A percentile compares a stretch with the other conserved stretches of the same genome.
Evolutionary conservation across 2,888 invertebrate genomes (phyloP).

Genomic region (Steromphala cineraria): DNA sequence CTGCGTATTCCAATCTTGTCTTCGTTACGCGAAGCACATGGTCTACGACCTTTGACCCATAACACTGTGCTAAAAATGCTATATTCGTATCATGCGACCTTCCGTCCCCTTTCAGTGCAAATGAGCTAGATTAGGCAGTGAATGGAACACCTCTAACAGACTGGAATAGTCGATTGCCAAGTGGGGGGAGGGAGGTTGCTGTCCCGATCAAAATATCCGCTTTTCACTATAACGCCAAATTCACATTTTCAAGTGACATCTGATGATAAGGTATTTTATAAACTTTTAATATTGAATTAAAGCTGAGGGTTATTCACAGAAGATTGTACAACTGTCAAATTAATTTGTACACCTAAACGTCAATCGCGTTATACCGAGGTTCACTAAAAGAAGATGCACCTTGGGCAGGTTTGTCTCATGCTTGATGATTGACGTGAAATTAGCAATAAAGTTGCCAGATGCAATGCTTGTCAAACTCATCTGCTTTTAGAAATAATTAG

Average conservation of each 20-base stretch:
- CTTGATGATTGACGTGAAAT: not conserved
- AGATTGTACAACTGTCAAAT: not conserved
- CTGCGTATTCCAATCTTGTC: not conserved
- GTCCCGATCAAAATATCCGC: not conserved
- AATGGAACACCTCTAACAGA: not conserved
- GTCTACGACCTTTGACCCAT: not conserved
- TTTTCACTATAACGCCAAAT: not conserved
- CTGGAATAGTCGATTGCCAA: not conserved
- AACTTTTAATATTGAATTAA: not conserved
- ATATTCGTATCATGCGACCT: not conserved
- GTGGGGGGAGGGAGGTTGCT: not conserved
- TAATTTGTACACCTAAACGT: not conserved
- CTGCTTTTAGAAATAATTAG: too few relatives aligned
- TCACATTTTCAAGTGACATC: not conserved
- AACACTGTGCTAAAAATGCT: not conserved
- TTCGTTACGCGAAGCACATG: not conserved
- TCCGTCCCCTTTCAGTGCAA: not conserved
- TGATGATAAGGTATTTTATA: not conserved
- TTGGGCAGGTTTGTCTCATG: not conserved
- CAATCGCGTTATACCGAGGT: not conserved
- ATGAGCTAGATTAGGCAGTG: not conserved
- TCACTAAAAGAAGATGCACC: not conserved
- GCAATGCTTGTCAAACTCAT: not conserved
- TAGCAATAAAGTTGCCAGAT: not conserved
- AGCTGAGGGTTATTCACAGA: too few relatives aligned